Conservation (phyloP, 2,113 vertebrate genomes). For the Caretta caretta region DNA sequence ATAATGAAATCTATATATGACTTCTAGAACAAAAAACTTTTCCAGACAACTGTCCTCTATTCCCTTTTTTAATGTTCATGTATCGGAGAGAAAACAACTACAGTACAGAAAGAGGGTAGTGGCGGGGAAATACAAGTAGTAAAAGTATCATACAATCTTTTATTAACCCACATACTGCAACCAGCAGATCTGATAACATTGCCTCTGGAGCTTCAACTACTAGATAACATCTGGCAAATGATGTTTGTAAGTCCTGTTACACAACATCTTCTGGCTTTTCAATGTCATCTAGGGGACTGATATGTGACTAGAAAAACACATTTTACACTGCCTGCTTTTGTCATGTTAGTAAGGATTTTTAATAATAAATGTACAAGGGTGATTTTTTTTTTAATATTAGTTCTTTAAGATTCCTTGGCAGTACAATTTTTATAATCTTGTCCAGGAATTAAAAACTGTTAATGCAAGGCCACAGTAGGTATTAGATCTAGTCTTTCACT, state of each 20-base stretch:
- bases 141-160: conserved; percentile 42
- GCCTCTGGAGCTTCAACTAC: conserved; percentile 60
- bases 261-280: conserved; percentile 66
- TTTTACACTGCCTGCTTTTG: conserved; percentile 15
- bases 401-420: background rate
- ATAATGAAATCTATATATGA: background rate
- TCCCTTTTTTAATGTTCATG: conserved; percentile 2
- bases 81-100: background rate
- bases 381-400: conserved; percentile 2
- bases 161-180: conserved; percentile 55
- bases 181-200: conserved; percentile 56
- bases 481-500: background rate
- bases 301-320: conserved; percentile 65
- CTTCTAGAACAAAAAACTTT: background rate
- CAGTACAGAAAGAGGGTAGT: background rate
- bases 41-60: background rate
- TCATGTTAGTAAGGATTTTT: conserved; percentile 30
- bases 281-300: conserved; percentile 50
- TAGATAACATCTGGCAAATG: conserved; percentile 74
- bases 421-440: background rate
- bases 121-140: background rate
- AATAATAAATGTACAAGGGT: conserved; percentile 11
- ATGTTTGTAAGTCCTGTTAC: conserved; percentile 70
- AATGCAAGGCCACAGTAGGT: background rate
- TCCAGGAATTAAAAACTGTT: background rate